Evolutionary conservation across 2,797 vertebrate species (phyloP), one percentile per base, ranked within the genome.

Genomic region (Hyperoplus lanceolatus): DNA sequence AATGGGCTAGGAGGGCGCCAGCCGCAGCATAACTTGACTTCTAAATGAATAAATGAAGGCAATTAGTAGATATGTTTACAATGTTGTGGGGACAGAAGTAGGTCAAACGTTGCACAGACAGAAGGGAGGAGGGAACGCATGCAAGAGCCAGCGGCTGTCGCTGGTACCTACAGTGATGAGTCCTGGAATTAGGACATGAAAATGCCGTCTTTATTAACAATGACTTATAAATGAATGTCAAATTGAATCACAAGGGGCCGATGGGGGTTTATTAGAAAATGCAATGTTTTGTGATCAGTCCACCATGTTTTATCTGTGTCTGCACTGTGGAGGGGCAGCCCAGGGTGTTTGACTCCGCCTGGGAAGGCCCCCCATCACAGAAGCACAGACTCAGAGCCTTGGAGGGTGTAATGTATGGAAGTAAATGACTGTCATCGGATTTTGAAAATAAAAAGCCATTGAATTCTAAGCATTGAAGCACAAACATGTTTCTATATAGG

Each of bases 21-120:
- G 89, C 74, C 85, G 55, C 90, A 87, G 91, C 89, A 89, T 75
- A 92, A 93, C 89, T 90, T 93, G 90, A 94, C 93, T 93, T 94
- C 87, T 89, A 92, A 92, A 94, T 94, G 92, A 94, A 95, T 94
- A 94, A 94, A 94, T 95, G 92, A 95, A 95, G 90, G 91, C 93
- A 95, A 94, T 95, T 94, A 94, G 91, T 89, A 86, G 92, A 92
- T 93, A 85, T 94, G 93, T 94, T 92, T 94, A 94, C 92, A 91
- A 85, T 91, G 91, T 90, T 89, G 88, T 85, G 71, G 79, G 89
- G 92, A 92, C 91, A 92, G 91, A 94, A 94, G 90, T 95, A 90
- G 94, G 94, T 95, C 94, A 94, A 90, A 93, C 82, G 75, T 87
- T 83, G 80, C 80, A 65, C 73, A 86, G 80, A 80, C 75, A 79